Percentiles rank a stretch among this genome's conserved stretches.
phyloP scores from a whole-genome alignment of 2,113 vertebrate species.

The Scophthalmus maximus region DNA sequence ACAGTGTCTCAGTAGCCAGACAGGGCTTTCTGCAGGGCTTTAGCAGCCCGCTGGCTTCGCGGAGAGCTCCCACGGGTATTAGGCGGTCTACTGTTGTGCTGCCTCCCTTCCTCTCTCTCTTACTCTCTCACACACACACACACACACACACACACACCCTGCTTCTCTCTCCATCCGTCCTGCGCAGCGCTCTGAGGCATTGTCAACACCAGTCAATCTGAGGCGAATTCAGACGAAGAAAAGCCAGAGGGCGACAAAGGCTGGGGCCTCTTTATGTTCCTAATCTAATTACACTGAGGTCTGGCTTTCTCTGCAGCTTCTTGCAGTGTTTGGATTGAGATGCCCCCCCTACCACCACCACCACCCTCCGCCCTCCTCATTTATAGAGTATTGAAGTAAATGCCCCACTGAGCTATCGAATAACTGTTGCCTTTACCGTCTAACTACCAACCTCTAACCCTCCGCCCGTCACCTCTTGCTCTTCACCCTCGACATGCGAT shows the following conservation, averaged over 20 bases:
- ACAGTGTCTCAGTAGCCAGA: constrained; percentile 51
- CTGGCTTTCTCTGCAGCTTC: constrained; percentile 40
- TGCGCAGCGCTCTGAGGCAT: constrained; percentile 49
- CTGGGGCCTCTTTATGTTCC: constrained; percentile 54
- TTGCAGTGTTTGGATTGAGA: constrained; percentile 30
- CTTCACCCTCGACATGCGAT: constrained; percentile 17
- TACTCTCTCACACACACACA: background rate
- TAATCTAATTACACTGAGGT: constrained; percentile 48
- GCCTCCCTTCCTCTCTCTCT: constrained; percentile 10
- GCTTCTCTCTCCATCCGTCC: constrained; percentile 51
- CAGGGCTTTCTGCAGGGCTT: constrained; percentile 36
- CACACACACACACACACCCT: constrained; percentile 21
- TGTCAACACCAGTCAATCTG: constrained; percentile 71
- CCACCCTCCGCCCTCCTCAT: constrained; percentile 39
- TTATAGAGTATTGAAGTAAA: constrained; percentile 40
- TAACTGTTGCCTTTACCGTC: constrained; percentile 17
- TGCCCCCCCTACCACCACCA: background rate
- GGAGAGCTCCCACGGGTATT: constrained; percentile 78
- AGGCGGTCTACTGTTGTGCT: constrained; percentile 56
- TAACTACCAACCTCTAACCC: constrained; percentile 26
- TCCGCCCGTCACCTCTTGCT: constrained; percentile 4
- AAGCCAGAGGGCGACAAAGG: constrained; percentile 47
- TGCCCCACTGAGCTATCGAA: constrained; percentile 22
- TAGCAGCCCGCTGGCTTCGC: constrained; percentile 49
- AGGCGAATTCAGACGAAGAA: constrained; percentile 51